These are phyloP conservation scores for Delia radicum DNA, from an alignment of 1,140 invertebrate species.

Conservation along the genomic window DNA sequence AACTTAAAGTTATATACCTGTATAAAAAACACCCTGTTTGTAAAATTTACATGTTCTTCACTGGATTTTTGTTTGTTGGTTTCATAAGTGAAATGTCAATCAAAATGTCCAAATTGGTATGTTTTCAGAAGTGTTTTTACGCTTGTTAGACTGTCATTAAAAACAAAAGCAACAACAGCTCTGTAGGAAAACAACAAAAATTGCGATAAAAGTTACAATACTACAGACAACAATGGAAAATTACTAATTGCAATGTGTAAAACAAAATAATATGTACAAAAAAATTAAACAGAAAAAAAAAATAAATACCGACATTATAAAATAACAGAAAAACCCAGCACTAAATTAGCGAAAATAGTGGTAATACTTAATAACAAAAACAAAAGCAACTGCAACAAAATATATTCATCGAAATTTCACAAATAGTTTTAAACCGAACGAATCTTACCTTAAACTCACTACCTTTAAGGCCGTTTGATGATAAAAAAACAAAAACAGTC, in stretches of 20 bases:
- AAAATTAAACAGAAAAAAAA: conserved; percentile 5
- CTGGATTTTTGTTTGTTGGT: no score
- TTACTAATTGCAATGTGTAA: conserved; percentile 30
- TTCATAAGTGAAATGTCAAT: conserved; percentile 29
- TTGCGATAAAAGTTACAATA: conserved; percentile 14
- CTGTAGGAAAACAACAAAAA: conserved; percentile 14
- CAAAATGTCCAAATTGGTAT: conserved; percentile 31
- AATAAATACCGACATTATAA: not conserved
- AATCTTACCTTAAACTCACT: not conserved
- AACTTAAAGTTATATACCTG: no score
- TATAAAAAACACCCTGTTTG: no score
- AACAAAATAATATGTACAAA: conserved; percentile 26
- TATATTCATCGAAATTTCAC: not conserved
- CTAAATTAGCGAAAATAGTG: not conserved
- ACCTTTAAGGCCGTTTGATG: no score
- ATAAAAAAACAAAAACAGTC: no score
- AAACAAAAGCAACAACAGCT: conserved; percentile 19
- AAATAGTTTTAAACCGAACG: not conserved
- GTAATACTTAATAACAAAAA: no score
- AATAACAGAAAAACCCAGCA: not conserved
- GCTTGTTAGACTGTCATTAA: conserved; percentile 30
- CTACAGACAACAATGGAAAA: conserved; percentile 10
- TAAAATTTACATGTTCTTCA: no score
- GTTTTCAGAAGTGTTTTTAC: conserved; percentile 33
- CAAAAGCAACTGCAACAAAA: not conserved